Conservation (phyloP, 1,140 invertebrate species). For the Aleiodes sp. region DNA sequence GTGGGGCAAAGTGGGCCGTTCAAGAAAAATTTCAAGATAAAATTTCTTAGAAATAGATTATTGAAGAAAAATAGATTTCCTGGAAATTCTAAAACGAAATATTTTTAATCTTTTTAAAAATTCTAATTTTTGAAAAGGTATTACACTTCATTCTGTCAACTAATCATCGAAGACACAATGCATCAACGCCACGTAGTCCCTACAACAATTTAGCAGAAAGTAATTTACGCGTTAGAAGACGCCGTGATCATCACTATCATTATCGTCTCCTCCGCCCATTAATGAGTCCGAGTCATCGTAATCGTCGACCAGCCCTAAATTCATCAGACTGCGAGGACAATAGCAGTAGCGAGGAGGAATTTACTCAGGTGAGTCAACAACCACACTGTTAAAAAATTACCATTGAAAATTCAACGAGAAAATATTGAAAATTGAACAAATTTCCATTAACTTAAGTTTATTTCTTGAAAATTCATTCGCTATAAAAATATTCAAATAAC, state of each 20-base stretch:
- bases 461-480: too few relatives aligned
- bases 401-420: too few relatives aligned
- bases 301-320: constrained; percentile 53
- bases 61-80: too few relatives aligned
- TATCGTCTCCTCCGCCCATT: constrained; percentile 42
- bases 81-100: too few relatives aligned
- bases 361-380: constrained; percentile 59
- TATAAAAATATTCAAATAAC: too few relatives aligned
- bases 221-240: constrained; percentile 55
- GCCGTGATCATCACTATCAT: constrained; percentile 46
- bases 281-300: constrained; percentile 54
- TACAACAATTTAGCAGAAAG: constrained; percentile 53
- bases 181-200: constrained; percentile 51
- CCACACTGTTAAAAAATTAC: too few relatives aligned
- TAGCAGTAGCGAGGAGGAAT: constrained; percentile 65
- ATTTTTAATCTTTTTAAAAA: neutral
- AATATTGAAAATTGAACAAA: too few relatives aligned
- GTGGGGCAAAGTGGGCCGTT: too few relatives aligned
- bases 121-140: constrained; percentile 46
- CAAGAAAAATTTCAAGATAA: too few relatives aligned
- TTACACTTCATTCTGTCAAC: constrained; percentile 57
- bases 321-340: constrained; percentile 66
- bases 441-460: too few relatives aligned
- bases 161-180: constrained; percentile 50
- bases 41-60: too few relatives aligned